Evolutionary conservation across 2,888 invertebrate genomes (phyloP), one percentile per base, ranked within the genome.

Genomic region (Steinernema hermaphroditum): DNA sequence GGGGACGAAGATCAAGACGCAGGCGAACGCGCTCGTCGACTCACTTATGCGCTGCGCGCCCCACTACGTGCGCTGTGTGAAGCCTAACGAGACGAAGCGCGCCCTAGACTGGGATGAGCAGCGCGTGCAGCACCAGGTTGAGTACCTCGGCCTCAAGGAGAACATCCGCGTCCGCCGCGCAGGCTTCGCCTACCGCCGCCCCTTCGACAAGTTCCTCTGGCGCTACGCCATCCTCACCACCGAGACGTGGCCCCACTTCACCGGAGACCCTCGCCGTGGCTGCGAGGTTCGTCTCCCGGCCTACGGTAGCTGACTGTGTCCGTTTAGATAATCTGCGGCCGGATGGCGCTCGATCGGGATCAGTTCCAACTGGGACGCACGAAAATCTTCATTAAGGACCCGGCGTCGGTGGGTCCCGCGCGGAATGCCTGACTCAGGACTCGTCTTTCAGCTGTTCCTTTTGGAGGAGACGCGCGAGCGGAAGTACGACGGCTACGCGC

Each of bases 1-100:
- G 27, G 90, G 91, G 68, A 90, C 87, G 74, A 92, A 92, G 87
- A 92, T 91, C 16, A 81, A 89, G 88, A 90, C 88, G 50, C 91
- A 91, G 86, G 91, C 91, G 19, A 91, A 91, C 87, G 88, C 89
- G 75, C 87, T 91, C 72, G 91, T 91, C 9, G 90, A 89, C 2
- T 91, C 91, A 50, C 86, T 91, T 80, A 91, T 90, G 90, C 89
- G 89, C 81, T 91, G 91, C 84, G 90, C 90, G 2, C 91, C 91
- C 8, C 91, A 91, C 87, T 91, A 92, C 85, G 91, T 91, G 75
- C 88, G 91, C 70, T 91, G 91, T 85, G 91, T 91, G 80, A 91
- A 91, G 85, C 91, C 91, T 19, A 91, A 91, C 85, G 91, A 91
- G 84, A 91, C 91, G 24, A 91, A 91, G 86, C 89, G 88, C 78